Percentiles rank a stretch among this genome's conserved stretches.
These are phyloP conservation scores for Chironomus tentans DNA, from an alignment of 2,888 invertebrate genomes.

Conservation along the genomic window DNA sequence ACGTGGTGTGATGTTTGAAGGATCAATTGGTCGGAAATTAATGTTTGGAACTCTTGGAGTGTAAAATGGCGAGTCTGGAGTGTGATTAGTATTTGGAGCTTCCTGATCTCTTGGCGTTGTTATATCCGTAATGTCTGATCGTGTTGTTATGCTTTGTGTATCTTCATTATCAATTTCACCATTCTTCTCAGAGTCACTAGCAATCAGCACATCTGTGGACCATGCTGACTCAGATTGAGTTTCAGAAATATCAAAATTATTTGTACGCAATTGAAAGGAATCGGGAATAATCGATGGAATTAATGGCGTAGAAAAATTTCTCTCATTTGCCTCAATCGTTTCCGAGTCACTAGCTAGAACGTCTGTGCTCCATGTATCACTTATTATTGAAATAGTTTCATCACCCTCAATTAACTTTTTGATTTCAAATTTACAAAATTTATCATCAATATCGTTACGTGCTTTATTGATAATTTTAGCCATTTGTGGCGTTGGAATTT, in stretches of 20 bases:
- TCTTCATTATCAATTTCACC: conserved; percentile 69
- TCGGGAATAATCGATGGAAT: conserved; percentile 43
- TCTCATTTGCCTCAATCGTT: conserved; percentile 70
- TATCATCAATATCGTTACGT: conserved; percentile 92
- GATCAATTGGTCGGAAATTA: conserved; percentile 29
- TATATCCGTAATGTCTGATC: conserved; percentile 59
- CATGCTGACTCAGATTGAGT: conserved; percentile 93
- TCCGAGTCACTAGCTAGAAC: conserved; percentile 95
- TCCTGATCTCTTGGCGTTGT: conserved; percentile 28
- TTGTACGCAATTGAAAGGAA: conserved; percentile 39
- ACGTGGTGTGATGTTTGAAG: conserved; percentile 25
- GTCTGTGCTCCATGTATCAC: conserved; percentile 98
- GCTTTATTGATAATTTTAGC: conserved; percentile 67
- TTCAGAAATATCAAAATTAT: conserved; percentile 68
- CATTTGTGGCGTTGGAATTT: conserved; percentile 44
- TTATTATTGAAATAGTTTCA: conserved; percentile 93
- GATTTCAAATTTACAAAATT: conserved; percentile 97
- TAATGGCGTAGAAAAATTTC: conserved; percentile 44
- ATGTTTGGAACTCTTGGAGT: conserved; percentile 29
- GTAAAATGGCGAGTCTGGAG: conserved; percentile 32
- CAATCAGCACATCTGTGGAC: conserved; percentile 86
- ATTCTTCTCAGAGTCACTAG: conserved; percentile 84
- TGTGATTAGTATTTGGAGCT: conserved; percentile 30
- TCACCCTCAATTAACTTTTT: conserved; percentile 73
- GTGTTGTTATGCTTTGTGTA: conserved; percentile 55